These are phyloP conservation scores for Nannospalax galili DNA, from an alignment of 2,113 vertebrate species.

Conservation along the genomic window DNA sequence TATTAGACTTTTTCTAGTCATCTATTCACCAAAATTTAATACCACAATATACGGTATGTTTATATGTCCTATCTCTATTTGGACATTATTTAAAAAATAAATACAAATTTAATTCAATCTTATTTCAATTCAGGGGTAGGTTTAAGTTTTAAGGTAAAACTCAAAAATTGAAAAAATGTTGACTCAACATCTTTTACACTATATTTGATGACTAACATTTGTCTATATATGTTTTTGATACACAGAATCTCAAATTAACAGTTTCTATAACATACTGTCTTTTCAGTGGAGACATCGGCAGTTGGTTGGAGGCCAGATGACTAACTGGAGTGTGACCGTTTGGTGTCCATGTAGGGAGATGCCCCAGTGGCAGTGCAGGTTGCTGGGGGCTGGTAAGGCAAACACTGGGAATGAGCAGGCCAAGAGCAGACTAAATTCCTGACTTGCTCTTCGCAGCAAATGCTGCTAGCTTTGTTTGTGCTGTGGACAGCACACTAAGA, in stretches of 20 bases:
- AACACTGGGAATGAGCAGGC: not conserved
- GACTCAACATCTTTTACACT: not conserved
- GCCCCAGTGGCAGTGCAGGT: no score
- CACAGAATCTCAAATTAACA: not conserved
- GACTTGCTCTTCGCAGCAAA: not conserved
- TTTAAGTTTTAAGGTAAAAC: not conserved
- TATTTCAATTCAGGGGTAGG: not conserved
- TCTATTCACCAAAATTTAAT: not conserved
- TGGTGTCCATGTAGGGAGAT: no score
- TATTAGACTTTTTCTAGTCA: not conserved
- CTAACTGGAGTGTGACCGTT: no score
- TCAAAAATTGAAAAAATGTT: not conserved
- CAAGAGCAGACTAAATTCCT: rapidly evolving
- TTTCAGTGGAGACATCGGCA: not conserved
- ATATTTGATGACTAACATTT: not conserved
- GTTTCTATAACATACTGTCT: not conserved
- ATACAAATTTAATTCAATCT: not conserved
- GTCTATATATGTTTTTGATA: not conserved
- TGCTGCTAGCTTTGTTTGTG: not conserved
- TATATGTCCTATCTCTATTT: not conserved
- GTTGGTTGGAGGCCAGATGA: not conserved
- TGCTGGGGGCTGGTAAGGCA: not conserved
- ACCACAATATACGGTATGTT: not conserved
- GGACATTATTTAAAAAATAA: not conserved
- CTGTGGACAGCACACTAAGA: not conserved